Percentiles rank a stretch among this genome's conserved stretches.
Evolutionary conservation across 2,797 vertebrate species (phyloP).

Genomic region (Pseudochirops corinnae): DNA sequence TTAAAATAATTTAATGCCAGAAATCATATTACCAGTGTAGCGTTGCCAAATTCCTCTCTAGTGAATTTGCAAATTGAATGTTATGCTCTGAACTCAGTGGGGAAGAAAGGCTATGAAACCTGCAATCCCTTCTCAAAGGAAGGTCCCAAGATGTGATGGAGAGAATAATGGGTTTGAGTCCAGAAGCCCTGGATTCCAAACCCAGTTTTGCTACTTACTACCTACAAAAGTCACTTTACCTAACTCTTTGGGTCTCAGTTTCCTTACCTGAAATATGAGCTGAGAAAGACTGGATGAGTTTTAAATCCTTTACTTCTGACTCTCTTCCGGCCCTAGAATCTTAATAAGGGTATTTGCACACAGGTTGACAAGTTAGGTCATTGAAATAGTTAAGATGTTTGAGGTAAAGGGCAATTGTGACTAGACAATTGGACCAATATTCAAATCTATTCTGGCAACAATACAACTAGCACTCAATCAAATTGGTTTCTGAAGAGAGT

Average conservation of each 20-base stretch:
- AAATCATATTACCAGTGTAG: background rate
- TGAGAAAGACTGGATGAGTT: background rate
- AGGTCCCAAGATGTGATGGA: background rate
- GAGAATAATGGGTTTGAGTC: background rate
- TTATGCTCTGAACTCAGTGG: background rate
- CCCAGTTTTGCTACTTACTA: background rate
- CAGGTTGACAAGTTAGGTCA: background rate
- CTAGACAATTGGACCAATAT: background rate
- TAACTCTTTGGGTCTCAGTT: background rate
- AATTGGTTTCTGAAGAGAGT: background rate
- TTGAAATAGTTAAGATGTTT: background rate
- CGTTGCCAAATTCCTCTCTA: background rate
- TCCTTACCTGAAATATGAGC: background rate
- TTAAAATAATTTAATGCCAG: background rate
- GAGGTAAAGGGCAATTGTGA: background rate
- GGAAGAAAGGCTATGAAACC: background rate
- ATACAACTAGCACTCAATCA: background rate
- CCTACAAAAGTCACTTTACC: background rate
- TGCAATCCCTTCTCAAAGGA: background rate
- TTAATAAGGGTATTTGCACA: background rate
- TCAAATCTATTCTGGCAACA: background rate
- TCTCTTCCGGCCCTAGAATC: background rate
- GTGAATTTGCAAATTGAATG: background rate
- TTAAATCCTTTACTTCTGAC: background rate
- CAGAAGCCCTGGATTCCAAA: background rate